Evolutionary conservation across 1,140 invertebrate genomes (phyloP), one percentile per base, ranked within the genome.

Genomic region (Drosophila pallidifrons): DNA sequence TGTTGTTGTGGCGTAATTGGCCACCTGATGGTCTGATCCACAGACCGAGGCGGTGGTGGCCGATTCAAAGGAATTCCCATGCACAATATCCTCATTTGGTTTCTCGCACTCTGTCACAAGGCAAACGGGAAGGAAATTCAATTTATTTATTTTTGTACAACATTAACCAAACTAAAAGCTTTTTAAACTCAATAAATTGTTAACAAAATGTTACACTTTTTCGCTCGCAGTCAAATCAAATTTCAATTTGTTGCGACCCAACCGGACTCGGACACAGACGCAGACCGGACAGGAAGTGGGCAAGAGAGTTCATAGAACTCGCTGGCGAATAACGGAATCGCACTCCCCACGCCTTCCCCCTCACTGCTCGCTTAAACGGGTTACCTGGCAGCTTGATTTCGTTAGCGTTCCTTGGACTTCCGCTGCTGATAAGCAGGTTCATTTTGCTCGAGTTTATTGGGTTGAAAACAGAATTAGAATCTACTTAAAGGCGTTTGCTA

Each of bases 1-100:
- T 45, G 51, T 16, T 73, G 65, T 67, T 54, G 65, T 47, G 69
- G 59, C 93, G 91, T 95, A 96, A 82, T 95, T 95, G 67, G 94
- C 94, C 79, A 96, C 94, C 86, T 92, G 91, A 68, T 91, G 91
- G 91, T 97, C 96, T 72, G 96, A 96, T 81, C 96, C 96, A 92
- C 96, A 96, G 80, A 96, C 76, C 72, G 91, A 92, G 59, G 75
- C 77, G 25, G 79, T 88, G 55, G 75, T 89, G 28, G 81, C 95
- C 71, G 95, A 95, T 81, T 97, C 96, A 93, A 96, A 97, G 81
- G 96, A 94, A 92, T 94, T 95, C 59, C 93, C 92, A 41, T 82
- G 85, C 46, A 90, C 82, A 88, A 95, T 94, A 85, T 95, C 95
- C 91, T 95, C 95, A 90, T 95, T 92, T 45, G 95, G 94, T 67